phyloP scores from a whole-genome alignment of 2,888 invertebrate genomes.

The Eulithis testata region DNA sequence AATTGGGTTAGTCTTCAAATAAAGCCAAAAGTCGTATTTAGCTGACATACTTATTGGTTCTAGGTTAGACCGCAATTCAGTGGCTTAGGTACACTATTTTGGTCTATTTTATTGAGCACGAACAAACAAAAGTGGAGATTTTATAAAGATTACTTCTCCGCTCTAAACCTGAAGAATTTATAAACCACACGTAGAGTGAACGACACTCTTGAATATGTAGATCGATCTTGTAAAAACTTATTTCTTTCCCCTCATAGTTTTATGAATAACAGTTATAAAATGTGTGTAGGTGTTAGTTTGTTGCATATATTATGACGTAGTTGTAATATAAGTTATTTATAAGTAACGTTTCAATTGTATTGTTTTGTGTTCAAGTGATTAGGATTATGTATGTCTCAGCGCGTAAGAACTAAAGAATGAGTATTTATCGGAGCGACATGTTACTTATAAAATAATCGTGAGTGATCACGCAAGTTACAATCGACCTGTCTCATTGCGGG shows the following conservation, averaged over 20 bases:
- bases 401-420: conserved; percentile 43
- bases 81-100: background rate
- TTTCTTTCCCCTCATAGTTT: conserved; percentile 36
- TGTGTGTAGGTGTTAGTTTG: conserved; percentile 20
- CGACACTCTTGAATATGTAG: conserved; percentile 42
- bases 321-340: conserved; percentile 16
- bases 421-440: conserved; percentile 47
- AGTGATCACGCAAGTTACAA: conserved; percentile 59
- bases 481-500: conserved; percentile 53
- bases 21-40: conserved; percentile 1
- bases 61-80: background rate
- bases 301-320: background rate
- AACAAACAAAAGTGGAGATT: conserved; percentile 45
- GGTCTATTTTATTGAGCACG: conserved; percentile 10
- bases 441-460: conserved; percentile 59
- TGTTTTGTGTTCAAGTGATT: conserved; percentile 33
- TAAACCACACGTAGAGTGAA: conserved; percentile 57
- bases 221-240: conserved; percentile 45
- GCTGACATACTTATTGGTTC: conserved; percentile 14
- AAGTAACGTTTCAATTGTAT: conserved; percentile 28
- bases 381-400: conserved; percentile 41
- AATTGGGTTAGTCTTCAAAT: background rate
- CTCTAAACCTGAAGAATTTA: conserved; percentile 57
- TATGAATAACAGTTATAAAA: conserved; percentile 38
- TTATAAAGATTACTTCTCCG: conserved; percentile 52